These are phyloP conservation scores for Calidris pugnax DNA, from an alignment of 2,113 vertebrate species.

Conservation along the genomic window DNA sequence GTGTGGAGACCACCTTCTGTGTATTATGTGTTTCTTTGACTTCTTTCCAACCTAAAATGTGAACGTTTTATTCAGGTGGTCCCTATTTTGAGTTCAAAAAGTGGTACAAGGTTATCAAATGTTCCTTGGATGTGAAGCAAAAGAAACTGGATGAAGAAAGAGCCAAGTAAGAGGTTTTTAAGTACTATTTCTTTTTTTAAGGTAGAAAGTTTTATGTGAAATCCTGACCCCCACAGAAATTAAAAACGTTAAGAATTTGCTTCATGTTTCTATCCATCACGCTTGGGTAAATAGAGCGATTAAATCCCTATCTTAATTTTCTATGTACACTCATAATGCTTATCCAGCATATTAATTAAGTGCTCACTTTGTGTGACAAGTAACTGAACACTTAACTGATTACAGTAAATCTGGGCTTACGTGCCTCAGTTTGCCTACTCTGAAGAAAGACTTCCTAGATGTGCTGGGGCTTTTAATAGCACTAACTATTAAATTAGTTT, in stretches of 20 bases:
- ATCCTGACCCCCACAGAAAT: not conserved
- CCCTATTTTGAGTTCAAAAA: constrained; percentile 75
- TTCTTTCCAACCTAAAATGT: not conserved
- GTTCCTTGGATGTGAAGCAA: constrained; percentile 64
- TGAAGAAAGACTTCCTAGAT: not conserved
- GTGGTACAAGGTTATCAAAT: constrained; percentile 79
- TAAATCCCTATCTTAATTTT: constrained; percentile 3
- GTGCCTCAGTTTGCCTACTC: not conserved
- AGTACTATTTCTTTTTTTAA: not conserved
- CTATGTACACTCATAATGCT: not conserved
- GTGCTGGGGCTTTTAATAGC: not conserved
- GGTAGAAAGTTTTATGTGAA: not conserved
- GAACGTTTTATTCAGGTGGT: constrained; percentile 12
- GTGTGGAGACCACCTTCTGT: not conserved
- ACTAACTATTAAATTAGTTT: not conserved
- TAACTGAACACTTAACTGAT: not conserved
- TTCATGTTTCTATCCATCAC: not conserved
- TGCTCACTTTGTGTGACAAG: not conserved
- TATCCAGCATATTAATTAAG: constrained; percentile 14
- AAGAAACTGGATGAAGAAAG: constrained; percentile 72
- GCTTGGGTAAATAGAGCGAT: not conserved
- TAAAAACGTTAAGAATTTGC: not conserved
- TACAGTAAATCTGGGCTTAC: not conserved
- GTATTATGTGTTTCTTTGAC: not conserved
- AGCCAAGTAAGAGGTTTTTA: constrained; percentile 70